Conservation (phyloP, 2,888 invertebrate genomes). For the Coelopa pilipes region DNA sequence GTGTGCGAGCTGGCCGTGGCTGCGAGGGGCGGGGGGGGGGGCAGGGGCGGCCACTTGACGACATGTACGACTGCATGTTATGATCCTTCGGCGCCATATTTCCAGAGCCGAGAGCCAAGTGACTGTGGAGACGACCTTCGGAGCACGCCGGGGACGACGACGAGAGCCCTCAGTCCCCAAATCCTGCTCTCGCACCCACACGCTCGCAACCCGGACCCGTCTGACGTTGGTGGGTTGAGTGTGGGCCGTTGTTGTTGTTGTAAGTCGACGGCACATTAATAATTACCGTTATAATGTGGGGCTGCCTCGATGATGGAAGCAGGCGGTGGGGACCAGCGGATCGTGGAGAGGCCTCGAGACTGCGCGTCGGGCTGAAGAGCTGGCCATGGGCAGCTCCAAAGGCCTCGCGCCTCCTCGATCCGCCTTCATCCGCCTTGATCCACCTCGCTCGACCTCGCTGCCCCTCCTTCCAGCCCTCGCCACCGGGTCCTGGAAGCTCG, state of each 20-base stretch:
- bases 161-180: background rate
- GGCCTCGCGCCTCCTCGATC: no score
- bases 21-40: background rate
- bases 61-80: conserved; percentile 17
- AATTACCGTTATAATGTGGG: conserved; percentile 33
- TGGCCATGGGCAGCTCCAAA: no score
- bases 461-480: no score
- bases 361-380: no score
- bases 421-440: no score
- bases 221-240: background rate
- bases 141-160: background rate
- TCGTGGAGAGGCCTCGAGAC: no score
- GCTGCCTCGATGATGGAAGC: conserved; percentile 17
- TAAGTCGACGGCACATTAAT: conserved; percentile 26
- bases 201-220: background rate
- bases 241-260: no score
- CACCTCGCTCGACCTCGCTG: no score
- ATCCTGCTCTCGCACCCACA: background rate
- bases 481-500: no score
- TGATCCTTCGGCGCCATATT: conserved; percentile 20
- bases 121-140: conserved; percentile 8
- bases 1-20: background rate
- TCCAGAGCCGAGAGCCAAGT: conserved; percentile 9
- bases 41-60: background rate
- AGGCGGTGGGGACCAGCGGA: background rate